phyloP scores from a whole-genome alignment of 2,888 invertebrate species.

The Hypolimnas misippus region DNA sequence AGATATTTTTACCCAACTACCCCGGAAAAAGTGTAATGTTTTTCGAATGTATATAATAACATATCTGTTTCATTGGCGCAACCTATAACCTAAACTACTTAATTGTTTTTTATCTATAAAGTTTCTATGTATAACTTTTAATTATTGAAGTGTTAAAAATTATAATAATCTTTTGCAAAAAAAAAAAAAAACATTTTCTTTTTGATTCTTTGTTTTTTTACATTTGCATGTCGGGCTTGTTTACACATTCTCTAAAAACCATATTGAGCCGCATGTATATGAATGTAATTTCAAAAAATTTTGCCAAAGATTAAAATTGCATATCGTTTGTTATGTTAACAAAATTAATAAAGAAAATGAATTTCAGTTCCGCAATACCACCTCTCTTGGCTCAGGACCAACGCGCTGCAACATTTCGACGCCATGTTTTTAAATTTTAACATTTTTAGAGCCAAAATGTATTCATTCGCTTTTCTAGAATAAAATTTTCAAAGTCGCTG shows the following conservation, averaged over 20 bases:
- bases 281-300: conserved; percentile 3
- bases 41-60: too few species aligned
- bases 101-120: too few species aligned
- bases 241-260: background rate
- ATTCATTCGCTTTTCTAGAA: conserved; percentile 5
- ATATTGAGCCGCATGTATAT: background rate
- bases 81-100: too few species aligned
- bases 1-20: too few species aligned
- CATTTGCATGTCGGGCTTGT: background rate
- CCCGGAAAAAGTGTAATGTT: too few species aligned
- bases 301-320: conserved; percentile 12
- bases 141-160: too few species aligned
- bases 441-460: conserved; percentile 26
- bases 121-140: too few species aligned
- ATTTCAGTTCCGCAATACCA: conserved; percentile 41
- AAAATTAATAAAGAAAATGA: conserved; percentile 46
- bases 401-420: conserved; percentile 39
- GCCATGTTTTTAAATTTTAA: conserved; percentile 35
- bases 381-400: conserved; percentile 45
- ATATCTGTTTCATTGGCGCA: too few species aligned
- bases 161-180: too few species aligned
- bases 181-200: too few species aligned
- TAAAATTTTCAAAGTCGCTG: conserved; percentile 9
- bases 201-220: background rate
- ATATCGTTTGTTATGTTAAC: conserved; percentile 37